Base-by-base conservation (phyloP, 2,797 vertebrate genomes). In the Valencia hispanica region DNA sequence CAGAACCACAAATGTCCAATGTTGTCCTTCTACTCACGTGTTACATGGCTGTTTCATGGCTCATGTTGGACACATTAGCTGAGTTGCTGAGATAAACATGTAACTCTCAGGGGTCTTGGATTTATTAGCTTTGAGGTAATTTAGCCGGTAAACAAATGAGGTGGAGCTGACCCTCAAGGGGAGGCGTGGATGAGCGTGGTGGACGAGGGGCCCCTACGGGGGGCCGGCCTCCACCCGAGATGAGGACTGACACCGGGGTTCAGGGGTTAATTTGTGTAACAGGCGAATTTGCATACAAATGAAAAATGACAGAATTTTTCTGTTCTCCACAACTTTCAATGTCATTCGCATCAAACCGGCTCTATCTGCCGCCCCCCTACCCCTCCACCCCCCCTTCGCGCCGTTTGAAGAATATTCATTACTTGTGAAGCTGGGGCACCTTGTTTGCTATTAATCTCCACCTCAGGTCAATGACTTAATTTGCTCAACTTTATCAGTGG, bases 221-320 rank as follows among this genome's bases (percentile, higher is more conserved):
- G 87, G 81, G 82, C 71, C 79, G 57, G 84, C 90, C 93, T 93
- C 95, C 93, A 90, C 95, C 93, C 92, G 91, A 97, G 97, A 98
- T 98, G 96, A 97, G 96, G 97, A 98, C 95, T 98, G 98, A 98
- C 97, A 95, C 95, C 36, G 86, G 91, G 96, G 97, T 96, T 97
- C 96, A 96, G 93, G 96, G 97, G 98, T 99, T 99, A 99, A 99
- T 99, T 99, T 98, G 97, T 97, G 97, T 96, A 99, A 98, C 96
- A 94, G 96, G 84, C 89, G 0, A 95, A 99, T 99, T 99, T 99
- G 97, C 97, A 99, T 99, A 98, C 97, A 99, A 99, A 99, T 99
- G 98, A 93, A 94, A 97, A 98, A 97, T 96, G 97, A 97, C 96
- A 96, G 96, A 96, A 97, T 97, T 96, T 96, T 96, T 97, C 96